These are phyloP conservation scores for Micromys minutus DNA, from an alignment of 2,113 vertebrate species.

Conservation along the genomic window DNA sequence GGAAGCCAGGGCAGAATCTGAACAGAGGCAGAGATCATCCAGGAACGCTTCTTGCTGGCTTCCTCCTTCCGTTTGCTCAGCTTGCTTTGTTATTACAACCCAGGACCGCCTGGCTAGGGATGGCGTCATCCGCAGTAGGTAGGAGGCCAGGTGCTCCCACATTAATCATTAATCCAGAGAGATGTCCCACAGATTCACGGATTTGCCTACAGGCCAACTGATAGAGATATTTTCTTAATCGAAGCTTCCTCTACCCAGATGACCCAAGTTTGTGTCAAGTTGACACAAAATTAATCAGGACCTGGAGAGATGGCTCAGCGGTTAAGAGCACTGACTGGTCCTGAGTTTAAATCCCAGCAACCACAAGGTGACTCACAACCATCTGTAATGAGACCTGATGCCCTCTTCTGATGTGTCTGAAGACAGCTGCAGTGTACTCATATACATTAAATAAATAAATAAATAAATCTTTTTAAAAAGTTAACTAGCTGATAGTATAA, in stretches of 20 bases:
- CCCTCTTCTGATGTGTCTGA: too few species aligned
- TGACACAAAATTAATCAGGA: too few species aligned
- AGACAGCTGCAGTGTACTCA: too few species aligned
- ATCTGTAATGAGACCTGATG: too few species aligned
- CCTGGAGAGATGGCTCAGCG: too few species aligned
- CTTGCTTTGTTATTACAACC: neutral
- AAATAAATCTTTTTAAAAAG: too few species aligned
- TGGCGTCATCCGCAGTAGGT: neutral
- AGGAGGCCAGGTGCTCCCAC: neutral
- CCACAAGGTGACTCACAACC: too few species aligned
- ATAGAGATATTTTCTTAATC: neutral
- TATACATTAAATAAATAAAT: too few species aligned
- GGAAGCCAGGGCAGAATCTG: neutral
- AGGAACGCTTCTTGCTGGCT: neutral
- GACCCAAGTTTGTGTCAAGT: too few species aligned
- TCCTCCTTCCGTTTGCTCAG: neutral
- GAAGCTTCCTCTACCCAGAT: neutral
- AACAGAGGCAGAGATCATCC: neutral
- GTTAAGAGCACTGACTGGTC: too few species aligned
- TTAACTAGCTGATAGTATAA: neutral
- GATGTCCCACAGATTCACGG: neutral
- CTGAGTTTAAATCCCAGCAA: too few species aligned
- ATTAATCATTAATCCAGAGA: neutral
- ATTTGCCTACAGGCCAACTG: neutral
- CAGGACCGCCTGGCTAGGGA: neutral